A percentile compares a stretch with the other conserved stretches of the same genome.
Evolutionary conservation across 1,140 invertebrate genomes (phyloP).

Genomic region (Aphelenchoides avenae): DNA sequence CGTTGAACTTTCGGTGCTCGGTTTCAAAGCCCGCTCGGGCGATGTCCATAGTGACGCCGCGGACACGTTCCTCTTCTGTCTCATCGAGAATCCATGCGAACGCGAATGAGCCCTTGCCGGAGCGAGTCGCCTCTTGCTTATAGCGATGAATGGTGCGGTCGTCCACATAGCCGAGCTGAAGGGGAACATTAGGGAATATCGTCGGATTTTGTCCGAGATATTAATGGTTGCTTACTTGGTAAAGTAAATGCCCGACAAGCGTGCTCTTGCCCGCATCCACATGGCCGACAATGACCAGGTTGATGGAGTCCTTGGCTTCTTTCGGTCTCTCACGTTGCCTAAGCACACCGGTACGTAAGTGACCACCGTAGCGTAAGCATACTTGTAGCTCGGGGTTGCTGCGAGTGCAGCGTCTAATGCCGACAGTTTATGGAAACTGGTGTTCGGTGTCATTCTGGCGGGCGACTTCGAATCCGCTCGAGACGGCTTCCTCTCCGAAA

Average conservation of each 20-base stretch:
- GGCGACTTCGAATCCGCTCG: conserved; percentile 43
- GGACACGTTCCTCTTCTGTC: conserved; percentile 82
- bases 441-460: conserved; percentile 17
- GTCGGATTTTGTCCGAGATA: not conserved
- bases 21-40: conserved; percentile 69
- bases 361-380: not conserved
- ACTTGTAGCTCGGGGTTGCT: conserved; percentile 22
- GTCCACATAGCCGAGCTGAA: conserved; percentile 76
- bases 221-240: conserved; percentile 61
- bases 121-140: conserved; percentile 92
- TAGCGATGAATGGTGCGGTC: conserved; percentile 90
- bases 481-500: conserved; percentile 16
- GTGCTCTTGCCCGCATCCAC: conserved; percentile 99
- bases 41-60: conserved; percentile 21
- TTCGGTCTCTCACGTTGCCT: conserved; percentile 30
- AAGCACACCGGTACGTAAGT: not conserved
- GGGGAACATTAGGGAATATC: not conserved
- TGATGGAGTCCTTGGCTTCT: conserved; percentile 38
- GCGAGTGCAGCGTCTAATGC: conserved; percentile 30
- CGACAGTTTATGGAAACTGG: conserved; percentile 26
- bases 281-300: conserved; percentile 70
- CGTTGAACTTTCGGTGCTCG: conserved; percentile 73
- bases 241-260: conserved; percentile 88
- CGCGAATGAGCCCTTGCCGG: conserved; percentile 95
- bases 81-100: conserved; percentile 99